phyloP scores from a whole-genome alignment of 2,113 vertebrate genomes.

The Thinocorus orbignyianus region DNA sequence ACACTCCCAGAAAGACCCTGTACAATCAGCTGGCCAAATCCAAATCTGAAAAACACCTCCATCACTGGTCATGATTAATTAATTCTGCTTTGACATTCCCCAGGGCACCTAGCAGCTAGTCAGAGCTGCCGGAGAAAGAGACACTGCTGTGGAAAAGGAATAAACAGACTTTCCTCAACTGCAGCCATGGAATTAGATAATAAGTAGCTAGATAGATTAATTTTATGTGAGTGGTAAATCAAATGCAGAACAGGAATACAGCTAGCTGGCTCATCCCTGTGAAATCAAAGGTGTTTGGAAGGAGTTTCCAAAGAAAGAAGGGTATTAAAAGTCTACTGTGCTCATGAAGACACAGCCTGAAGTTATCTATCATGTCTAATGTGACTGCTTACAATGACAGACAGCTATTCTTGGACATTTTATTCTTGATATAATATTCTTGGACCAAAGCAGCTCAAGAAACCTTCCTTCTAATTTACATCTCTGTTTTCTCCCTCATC shows the following conservation, averaged over 20 bases:
- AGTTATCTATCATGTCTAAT: conserved; percentile 19
- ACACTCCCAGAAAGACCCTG: not conserved
- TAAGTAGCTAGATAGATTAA: conserved; percentile 18
- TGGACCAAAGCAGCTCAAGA: conserved; percentile 8
- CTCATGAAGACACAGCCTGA: not conserved
- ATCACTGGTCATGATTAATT: conserved; percentile 48
- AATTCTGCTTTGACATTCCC: conserved; percentile 52
- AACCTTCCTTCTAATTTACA: not conserved
- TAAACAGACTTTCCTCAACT: conserved; percentile 22
- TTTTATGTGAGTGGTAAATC: conserved; percentile 21
- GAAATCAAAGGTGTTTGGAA: conserved; percentile 38
- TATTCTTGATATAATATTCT: not conserved
- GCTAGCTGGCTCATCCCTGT: not conserved
- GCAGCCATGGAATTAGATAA: conserved; percentile 17
- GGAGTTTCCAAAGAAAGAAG: not conserved
- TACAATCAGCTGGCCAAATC: conserved; percentile 20
- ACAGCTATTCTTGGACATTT: conserved; percentile 8
- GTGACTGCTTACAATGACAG: not conserved
- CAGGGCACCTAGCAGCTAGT: conserved; percentile 37
- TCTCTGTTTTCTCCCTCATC: not conserved
- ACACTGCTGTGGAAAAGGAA: conserved; percentile 20
- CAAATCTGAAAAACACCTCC: conserved; percentile 49
- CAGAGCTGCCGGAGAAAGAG: conserved; percentile 4
- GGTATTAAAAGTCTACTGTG: not conserved
- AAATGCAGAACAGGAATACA: not conserved